Conservation (phyloP, 2,113 vertebrate species). For the Notarius quadriscutis region DNA sequence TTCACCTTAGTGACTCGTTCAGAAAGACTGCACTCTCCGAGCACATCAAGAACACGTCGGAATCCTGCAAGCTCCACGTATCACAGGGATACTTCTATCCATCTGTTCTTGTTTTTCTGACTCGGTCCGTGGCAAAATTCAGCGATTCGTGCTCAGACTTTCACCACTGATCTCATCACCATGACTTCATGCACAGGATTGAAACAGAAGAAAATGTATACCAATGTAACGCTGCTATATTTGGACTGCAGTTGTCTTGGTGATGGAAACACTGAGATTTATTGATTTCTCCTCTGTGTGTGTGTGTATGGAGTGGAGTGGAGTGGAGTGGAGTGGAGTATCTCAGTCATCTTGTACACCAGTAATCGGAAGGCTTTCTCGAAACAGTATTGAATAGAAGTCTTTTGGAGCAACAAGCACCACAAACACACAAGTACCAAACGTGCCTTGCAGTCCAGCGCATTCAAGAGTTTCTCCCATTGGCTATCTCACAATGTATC, state of each 20-base stretch:
- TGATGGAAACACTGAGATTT: slow-evolving; percentile 16
- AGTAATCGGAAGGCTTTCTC: neutral
- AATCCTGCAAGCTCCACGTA: too few relatives aligned
- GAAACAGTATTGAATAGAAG: neutral
- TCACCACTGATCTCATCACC: slow-evolving; percentile 8
- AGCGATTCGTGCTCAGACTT: neutral
- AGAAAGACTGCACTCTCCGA: neutral
- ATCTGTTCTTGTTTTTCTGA: neutral
- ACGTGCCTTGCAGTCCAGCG: neutral
- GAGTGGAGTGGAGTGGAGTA: neutral
- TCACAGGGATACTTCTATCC: too few relatives aligned
- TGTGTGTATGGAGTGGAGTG: neutral
- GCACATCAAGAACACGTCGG: too few relatives aligned
- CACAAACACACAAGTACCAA: neutral
- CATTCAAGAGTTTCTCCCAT: neutral
- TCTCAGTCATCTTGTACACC: neutral
- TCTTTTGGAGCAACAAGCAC: neutral
- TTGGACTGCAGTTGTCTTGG: slow-evolving; percentile 34
- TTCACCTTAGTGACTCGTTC: neutral
- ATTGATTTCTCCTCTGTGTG: neutral
- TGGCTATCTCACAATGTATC: neutral
- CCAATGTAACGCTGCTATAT: slow-evolving; percentile 20
- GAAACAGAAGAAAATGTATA: neutral
- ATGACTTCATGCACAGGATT: slow-evolving; percentile 11
- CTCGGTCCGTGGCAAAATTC: neutral